Conservation (phyloP, 2,797 vertebrate species). For the Arnoldichthys spilopterus region DNA sequence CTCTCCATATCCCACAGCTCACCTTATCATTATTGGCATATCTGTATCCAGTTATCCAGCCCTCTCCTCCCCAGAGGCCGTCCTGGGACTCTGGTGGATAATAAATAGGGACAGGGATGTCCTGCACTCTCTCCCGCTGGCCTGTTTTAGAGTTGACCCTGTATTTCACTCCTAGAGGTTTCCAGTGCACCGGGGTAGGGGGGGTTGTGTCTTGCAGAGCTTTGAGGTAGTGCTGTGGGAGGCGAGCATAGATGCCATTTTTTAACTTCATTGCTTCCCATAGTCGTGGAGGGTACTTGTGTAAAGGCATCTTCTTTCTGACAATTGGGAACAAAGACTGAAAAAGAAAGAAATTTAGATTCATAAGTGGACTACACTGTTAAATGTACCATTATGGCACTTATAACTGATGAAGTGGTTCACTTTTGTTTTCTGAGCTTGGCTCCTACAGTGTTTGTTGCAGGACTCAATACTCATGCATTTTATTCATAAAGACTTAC, state of each 20-base stretch:
- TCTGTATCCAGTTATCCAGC: slow-evolving; percentile 85
- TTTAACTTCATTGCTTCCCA: slow-evolving; percentile 83
- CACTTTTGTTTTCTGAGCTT: no score
- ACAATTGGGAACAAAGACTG: neutral
- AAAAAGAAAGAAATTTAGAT: neutral
- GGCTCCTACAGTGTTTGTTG: no score
- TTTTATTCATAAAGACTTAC: no score
- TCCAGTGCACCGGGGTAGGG: slow-evolving; percentile 87
- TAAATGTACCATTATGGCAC: neutral
- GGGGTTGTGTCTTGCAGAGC: slow-evolving; percentile 72
- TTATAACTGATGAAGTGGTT: neutral
- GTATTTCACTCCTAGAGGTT: slow-evolving; percentile 79
- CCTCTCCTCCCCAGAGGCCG: slow-evolving; percentile 94
- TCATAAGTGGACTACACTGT: neutral
- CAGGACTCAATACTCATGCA: no score
- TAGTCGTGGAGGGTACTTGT: slow-evolving; percentile 81
- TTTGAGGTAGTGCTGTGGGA: slow-evolving; percentile 87
- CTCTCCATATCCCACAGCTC: slow-evolving; percentile 44
- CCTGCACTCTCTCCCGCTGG: slow-evolving; percentile 85
- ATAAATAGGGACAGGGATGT: slow-evolving; percentile 84
- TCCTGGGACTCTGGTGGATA: slow-evolving; percentile 83
- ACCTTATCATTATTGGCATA: slow-evolving; percentile 91
- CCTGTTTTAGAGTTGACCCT: slow-evolving; percentile 79
- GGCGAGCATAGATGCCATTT: slow-evolving; percentile 85
- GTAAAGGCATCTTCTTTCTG: slow-evolving; percentile 81